phyloP scores from a whole-genome alignment of 2,797 vertebrate species.

The Anniella stebbinsi region DNA sequence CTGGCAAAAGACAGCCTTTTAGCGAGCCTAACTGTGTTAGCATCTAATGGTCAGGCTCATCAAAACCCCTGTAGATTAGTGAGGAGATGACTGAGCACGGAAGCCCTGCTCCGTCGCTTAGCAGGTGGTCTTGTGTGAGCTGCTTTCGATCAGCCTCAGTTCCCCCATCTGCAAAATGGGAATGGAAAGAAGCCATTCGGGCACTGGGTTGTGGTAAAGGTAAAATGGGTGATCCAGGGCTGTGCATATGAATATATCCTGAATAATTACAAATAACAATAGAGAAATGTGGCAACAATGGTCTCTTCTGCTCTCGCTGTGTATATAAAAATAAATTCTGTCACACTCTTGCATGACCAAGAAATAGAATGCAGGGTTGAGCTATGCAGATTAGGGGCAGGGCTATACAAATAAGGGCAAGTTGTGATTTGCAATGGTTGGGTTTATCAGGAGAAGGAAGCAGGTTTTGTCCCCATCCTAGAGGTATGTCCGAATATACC shows the following conservation, averaged over 20 bases:
- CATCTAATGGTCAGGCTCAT: conserved; percentile 46
- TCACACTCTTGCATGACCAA: background rate
- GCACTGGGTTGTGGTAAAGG: too few species aligned
- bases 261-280: background rate
- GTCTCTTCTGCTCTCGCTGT: too few species aligned
- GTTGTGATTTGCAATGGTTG: background rate
- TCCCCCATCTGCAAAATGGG: background rate
- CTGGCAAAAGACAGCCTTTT: background rate
- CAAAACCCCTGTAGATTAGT: background rate
- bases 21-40: conserved; percentile 42
- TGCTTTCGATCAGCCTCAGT: background rate
- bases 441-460: background rate
- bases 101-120: background rate
- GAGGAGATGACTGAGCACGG: background rate
- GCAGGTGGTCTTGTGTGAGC: background rate
- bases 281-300: background rate
- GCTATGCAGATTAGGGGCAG: background rate
- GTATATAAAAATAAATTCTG: background rate
- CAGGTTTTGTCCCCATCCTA: background rate
- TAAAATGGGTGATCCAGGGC: background rate
- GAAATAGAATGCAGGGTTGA: background rate
- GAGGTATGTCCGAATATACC: background rate
- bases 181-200: background rate
- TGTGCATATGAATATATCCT: background rate
- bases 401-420: background rate